Evolutionary conservation across 2,888 invertebrate genomes (phyloP), one percentile per base, ranked within the genome.

Genomic region (Apoda limacodes): DNA sequence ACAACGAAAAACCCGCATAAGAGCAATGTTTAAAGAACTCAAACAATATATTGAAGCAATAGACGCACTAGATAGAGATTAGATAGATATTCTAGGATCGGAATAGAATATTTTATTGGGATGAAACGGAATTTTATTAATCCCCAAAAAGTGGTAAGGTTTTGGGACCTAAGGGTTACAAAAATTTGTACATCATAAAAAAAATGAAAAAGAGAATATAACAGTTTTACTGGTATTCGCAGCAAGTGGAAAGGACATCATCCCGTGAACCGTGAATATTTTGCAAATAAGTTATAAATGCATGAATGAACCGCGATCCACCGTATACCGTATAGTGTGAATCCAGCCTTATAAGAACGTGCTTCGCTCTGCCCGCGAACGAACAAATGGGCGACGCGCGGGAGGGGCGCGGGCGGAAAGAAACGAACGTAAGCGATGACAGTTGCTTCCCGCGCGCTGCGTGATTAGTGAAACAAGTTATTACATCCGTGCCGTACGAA

Each of bases 121-220:
- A 49, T 29, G 47, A 52, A 35, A 43, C 30, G 23, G 39, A 43
- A 5, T 53, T 53, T 34, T 21, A 13, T 5, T 22, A 50, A 13
- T 43, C 43, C 23, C 38, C 40, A n/a, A 22, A 21, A 22, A 34
- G 22, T 11, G n/a, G 45, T 27, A 40, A 47, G 27, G 43, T 50
- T 12, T 34, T 49, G 12, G 48, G 35, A 9, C 41, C 43, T 11
- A 48, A 38, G 26, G 48, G 46, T 14, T 39, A 22, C 10, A 36
- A 29, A 23, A 46, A 17, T 7, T 7, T 17, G 5, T 17, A 17
- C 7, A 7, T 6, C 17, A 7, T 38, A 35, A 25, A 27, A 21
- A 10, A 39, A 49, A 46, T 11, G 52, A 53, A 35, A 58, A 55
- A 42, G 51, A 49, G 7, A 48, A 37, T 19, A 6, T 56, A n/a